Evolutionary conservation across 2,797 vertebrate genomes (phyloP), one percentile per base, ranked within the genome.

Genomic region (Uromys caudimaculatus): DNA sequence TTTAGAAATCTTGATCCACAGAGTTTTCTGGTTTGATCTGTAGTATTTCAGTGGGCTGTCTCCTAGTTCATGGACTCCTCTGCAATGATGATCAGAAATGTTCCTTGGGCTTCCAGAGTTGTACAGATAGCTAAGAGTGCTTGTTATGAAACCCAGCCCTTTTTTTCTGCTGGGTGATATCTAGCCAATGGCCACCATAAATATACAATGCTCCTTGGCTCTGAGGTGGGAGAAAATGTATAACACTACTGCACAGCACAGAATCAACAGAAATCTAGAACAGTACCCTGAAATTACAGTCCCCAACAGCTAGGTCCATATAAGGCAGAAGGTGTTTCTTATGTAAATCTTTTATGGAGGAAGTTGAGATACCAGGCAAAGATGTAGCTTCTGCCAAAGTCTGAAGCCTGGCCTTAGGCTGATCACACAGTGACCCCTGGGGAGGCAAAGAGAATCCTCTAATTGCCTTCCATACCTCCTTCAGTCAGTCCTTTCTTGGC

Each of bases 1-100:
- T 89, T 96, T 78, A 88, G 52, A 91, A 89, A 81, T 58, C 85
- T 62, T 35, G 17, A 75, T 44, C 35, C 41, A n/a, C 35, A 8
- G 6, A 52, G 38, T 81, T 92, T 27, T 10, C 32, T 47, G 64
- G 62, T 41, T 50, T 58, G 2, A 6, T 58, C 52, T 10, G 21
- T 3, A n/a, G 27, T 64, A 32, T 29, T 69, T 82, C 29, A 38
- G 0, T 41, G 52, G 12, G 10, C 27, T 54, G 35, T 29, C n/a
- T 79, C 41, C 29, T 76, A 10, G n/a, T 27, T 38, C 9, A 27
- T 35, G 19, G 19, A 62, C 21, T 81, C 38, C 24, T 35, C 79
- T 93, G 35, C 44, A 23, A 14, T 6, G 6, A 29, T 29, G 54
- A 54, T 41, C 11, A 69, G 14, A 13, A 19, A 27, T 24, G 35